Base-by-base conservation (phyloP, 2,797 vertebrate species). In the Hippoglossus hippoglossus region DNA sequence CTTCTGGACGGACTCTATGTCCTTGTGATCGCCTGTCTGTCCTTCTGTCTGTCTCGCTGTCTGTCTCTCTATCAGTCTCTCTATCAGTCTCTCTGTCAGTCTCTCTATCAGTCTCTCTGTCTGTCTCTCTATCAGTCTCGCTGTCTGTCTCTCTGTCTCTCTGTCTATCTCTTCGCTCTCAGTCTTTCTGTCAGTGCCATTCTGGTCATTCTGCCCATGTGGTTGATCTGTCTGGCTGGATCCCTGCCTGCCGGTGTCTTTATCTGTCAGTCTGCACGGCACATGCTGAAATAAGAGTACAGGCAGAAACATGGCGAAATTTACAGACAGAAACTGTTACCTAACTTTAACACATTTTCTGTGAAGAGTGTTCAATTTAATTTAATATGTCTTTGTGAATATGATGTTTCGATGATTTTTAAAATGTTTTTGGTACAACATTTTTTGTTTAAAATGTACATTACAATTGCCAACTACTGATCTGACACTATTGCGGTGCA, bases 191-290 rank as follows among this genome's bases (percentile, higher is more conserved):
- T 76, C 18, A 46, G 18, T 75, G 60, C 21, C 53, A 52, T 56
- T 74, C 76, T 71, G 49, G 51, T 78, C 21, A 54, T 63, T 24
- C 36, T 31, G 71, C 55, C 56, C 74, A 24, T 54, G 66, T 54
- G 31, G 60, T 70, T 65, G 50, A 74, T 83, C 79, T 61, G 58
- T 79, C 34, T 74, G 67, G 47, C 72, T 88, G 82, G 76, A 77
- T 63, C 24, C 16, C 55, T 65, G 67, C 28, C 21, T 0, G 11
- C 19, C n/a, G 18, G 12, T 57, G 50, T 51, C 28, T 66, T 44
- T 18, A 60, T 44, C 39, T 79, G 66, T 65, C 28, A 15, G 60
- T 71, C 57, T 78, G 56, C n/a, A 18, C 0, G 0, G 44, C 44
- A 6, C 25, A 49, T 57, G 63, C 31, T 57, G 55, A 36, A 56